Conservation (phyloP, 2,888 invertebrate genomes). For the Danaus chrysippus region DNA sequence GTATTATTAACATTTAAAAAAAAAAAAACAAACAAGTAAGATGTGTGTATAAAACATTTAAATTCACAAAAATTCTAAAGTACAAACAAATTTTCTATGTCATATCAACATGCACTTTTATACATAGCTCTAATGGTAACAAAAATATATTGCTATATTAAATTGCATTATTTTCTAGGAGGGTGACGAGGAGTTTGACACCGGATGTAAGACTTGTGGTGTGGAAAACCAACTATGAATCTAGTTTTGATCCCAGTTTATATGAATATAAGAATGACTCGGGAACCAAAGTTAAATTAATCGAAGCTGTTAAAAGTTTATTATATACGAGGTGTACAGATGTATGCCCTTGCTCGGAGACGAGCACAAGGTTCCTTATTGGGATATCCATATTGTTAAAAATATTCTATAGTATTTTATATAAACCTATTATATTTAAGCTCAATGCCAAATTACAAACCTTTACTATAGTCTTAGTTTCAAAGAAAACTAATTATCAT, state of each 20-base stretch:
- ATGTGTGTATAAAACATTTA: no score
- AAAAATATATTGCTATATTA: constrained; percentile 17
- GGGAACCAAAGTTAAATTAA: constrained; percentile 44
- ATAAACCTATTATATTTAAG: constrained; percentile 13
- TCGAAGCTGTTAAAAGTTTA: constrained; percentile 41
- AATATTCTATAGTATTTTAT: constrained; percentile 53
- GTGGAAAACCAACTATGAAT: constrained; percentile 36
- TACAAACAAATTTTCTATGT: constrained; percentile 47
- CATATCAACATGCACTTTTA: constrained; percentile 34
- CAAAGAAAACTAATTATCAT: neutral
- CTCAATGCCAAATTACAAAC: constrained; percentile 8
- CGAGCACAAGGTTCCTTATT: constrained; percentile 55
- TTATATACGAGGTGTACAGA: constrained; percentile 56
- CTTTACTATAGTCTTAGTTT: neutral
- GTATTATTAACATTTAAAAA: no score
- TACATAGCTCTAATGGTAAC: constrained; percentile 30
- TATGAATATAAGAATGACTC: constrained; percentile 41
- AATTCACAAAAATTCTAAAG: constrained; percentile 62
- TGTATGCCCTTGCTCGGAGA: constrained; percentile 67
- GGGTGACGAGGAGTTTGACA: constrained; percentile 14
- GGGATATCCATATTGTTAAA: constrained; percentile 61
- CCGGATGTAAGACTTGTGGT: constrained; percentile 32
- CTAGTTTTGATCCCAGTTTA: constrained; percentile 29
- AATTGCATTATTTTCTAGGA: constrained; percentile 3
- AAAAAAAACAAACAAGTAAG: no score